Percentiles rank a stretch among this genome's conserved stretches.
Evolutionary conservation across 2,888 invertebrate species (phyloP).

Genomic region (Cacoxenus indagator): DNA sequence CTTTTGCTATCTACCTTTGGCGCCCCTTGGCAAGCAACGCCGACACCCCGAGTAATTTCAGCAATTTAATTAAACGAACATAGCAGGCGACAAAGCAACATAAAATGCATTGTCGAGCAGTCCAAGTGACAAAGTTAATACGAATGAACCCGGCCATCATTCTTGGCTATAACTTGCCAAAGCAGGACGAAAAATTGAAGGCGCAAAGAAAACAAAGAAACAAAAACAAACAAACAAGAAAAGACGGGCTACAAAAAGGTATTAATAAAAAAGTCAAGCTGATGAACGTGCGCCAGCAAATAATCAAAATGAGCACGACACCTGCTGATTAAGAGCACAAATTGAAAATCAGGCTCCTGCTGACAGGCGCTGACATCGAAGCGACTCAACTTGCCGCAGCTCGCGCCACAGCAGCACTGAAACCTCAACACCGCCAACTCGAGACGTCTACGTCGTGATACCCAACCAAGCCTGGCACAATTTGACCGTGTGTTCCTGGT

Average conservation of each 20-base stretch:
- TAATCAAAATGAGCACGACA: slow-evolving; percentile 44
- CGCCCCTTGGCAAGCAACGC: too few species aligned
- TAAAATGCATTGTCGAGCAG: slow-evolving; percentile 12
- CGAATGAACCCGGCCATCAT: background rate
- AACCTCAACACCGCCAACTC: background rate
- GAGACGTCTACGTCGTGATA: too few species aligned
- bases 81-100: slow-evolving; percentile 43
- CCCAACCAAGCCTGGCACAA: too few species aligned
- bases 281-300: slow-evolving; percentile 15
- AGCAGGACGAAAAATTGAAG: background rate
- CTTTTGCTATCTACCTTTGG: too few species aligned
- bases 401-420: background rate
- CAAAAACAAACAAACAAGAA: background rate
- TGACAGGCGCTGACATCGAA: slow-evolving; percentile 30
- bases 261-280: background rate
- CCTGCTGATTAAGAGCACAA: slow-evolving; percentile 68
- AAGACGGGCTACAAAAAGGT: background rate
- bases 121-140: slow-evolving; percentile 12
- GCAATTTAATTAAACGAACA: slow-evolving; percentile 66
- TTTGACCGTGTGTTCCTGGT: too few species aligned
- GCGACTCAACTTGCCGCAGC: background rate
- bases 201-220: background rate
- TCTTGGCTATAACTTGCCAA: background rate
- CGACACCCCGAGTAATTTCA: slow-evolving; percentile 45
- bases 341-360: slow-evolving; percentile 58